Conservation (phyloP, 2,113 vertebrate species). For the Struthio camelus region DNA sequence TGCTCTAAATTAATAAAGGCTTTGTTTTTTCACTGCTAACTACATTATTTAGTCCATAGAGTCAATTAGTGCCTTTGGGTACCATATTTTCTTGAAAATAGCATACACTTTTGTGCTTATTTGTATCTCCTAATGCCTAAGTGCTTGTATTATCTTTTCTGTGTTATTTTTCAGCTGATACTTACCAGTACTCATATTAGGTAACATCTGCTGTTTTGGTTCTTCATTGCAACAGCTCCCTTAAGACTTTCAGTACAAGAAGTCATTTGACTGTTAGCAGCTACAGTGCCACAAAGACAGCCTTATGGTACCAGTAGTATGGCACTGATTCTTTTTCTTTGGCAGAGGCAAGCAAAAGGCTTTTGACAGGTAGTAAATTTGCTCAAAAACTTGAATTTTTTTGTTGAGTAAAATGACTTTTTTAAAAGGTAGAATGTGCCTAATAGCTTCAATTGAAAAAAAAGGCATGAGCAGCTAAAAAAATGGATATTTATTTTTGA, state of each 20-base stretch:
- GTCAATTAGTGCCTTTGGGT: constrained; percentile 56
- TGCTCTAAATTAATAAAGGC: neutral
- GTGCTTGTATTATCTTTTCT: constrained; percentile 42
- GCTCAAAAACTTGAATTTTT: neutral
- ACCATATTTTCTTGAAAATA: constrained; percentile 53
- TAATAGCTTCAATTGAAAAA: neutral
- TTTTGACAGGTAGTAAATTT: neutral
- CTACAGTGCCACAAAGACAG: constrained; percentile 2
- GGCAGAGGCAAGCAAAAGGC: neutral
- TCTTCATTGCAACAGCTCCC: constrained; percentile 59
- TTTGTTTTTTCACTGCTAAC: constrained; percentile 43
- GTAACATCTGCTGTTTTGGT: constrained; percentile 66
- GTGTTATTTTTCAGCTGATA: constrained; percentile 60
- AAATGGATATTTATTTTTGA: neutral
- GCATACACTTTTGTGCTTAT: constrained; percentile 37
- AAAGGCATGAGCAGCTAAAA: neutral
- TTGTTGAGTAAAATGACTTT: neutral
- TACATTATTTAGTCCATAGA: constrained; percentile 23
- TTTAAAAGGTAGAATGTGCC: neutral
- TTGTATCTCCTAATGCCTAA: constrained; percentile 54
- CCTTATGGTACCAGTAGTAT: neutral
- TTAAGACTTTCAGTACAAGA: constrained; percentile 41
- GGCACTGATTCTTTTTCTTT: neutral
- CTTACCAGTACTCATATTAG: constrained; percentile 30
- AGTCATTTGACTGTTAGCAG: constrained; percentile 36